Evolutionary conservation across 2,888 invertebrate species (phyloP).

Genomic region (Pachymerium ferrugineum): DNA sequence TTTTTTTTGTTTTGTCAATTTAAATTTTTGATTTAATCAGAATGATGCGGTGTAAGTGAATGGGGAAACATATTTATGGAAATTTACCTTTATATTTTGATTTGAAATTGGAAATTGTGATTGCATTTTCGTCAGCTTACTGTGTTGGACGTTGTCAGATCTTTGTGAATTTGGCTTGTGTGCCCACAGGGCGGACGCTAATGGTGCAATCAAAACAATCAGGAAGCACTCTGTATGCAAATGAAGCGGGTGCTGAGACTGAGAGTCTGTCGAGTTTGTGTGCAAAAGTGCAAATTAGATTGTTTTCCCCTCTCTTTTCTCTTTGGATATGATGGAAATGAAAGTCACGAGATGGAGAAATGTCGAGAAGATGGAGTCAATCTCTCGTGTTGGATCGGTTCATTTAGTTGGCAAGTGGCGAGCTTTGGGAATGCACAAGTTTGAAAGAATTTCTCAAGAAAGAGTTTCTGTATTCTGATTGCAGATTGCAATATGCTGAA

Average conservation of each 20-base stretch:
- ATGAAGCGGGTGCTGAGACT: not conserved
- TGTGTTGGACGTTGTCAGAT: not conserved
- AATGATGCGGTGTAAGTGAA: not conserved
- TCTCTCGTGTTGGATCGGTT: conserved; percentile 17
- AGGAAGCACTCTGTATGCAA: conserved; percentile 27
- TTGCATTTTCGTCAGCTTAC: conserved; percentile 20
- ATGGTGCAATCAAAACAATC: conserved; percentile 27
- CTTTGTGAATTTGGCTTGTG: not conserved
- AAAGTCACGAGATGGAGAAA: conserved; percentile 19
- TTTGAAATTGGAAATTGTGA: not conserved
- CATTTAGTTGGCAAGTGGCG: conserved; percentile 24
- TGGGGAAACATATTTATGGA: no score
- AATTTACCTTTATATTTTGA: not conserved
- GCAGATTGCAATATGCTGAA: not conserved
- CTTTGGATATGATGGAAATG: conserved; percentile 12
- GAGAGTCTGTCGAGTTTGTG: conserved; percentile 12
- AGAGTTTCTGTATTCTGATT: not conserved
- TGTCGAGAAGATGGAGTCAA: conserved; percentile 19
- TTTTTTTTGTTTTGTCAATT: not conserved
- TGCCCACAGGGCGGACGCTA: conserved; percentile 22
- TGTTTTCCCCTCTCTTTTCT: not conserved
- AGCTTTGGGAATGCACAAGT: conserved; percentile 19
- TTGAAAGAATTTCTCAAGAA: not conserved
- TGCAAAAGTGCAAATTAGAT: conserved; percentile 27
- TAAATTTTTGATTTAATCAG: not conserved